These are phyloP conservation scores for Pleuronectes platessa DNA, from an alignment of 2,113 vertebrate genomes.

Conservation along the genomic window DNA sequence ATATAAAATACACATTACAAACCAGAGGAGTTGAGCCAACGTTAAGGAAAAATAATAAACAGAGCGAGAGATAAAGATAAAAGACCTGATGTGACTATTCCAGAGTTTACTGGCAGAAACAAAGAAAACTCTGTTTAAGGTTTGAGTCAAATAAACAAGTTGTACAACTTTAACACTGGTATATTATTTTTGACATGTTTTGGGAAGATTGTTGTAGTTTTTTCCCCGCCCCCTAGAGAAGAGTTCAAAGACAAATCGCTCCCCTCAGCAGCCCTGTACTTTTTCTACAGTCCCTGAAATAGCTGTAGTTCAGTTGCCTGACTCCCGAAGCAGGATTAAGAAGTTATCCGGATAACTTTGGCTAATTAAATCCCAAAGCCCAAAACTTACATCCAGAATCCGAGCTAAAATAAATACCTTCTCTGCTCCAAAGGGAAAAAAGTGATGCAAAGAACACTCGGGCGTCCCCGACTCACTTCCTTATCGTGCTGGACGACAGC, in stretches of 20 bases:
- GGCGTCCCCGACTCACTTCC: neutral
- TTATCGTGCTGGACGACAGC: slow-evolving; percentile 23
- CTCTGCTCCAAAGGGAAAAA: slow-evolving; percentile 14
- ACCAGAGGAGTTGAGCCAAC: neutral
- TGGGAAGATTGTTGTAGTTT: neutral
- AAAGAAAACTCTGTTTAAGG: too few species aligned
- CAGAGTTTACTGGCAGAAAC: too few species aligned
- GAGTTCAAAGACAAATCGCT: neutral
- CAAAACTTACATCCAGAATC: slow-evolving; percentile 15
- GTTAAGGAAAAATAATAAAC: neutral
- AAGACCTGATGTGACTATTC: too few species aligned
- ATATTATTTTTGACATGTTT: neutral
- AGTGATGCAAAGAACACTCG: slow-evolving; percentile 11
- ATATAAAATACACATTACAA: neutral
- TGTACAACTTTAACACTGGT: neutral
- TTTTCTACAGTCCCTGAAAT: slow-evolving; percentile 1
- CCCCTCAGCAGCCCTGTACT: neutral
- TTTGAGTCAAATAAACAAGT: neutral
- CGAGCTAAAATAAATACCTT: neutral
- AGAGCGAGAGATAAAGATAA: neutral
- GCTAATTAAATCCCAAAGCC: slow-evolving; percentile 31
- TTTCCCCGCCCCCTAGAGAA: neutral
- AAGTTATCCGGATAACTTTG: neutral
- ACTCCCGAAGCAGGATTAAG: neutral
- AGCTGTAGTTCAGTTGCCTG: neutral